Evolutionary conservation across 2,888 invertebrate genomes (phyloP).

Genomic region (Ectobius pallidus): DNA sequence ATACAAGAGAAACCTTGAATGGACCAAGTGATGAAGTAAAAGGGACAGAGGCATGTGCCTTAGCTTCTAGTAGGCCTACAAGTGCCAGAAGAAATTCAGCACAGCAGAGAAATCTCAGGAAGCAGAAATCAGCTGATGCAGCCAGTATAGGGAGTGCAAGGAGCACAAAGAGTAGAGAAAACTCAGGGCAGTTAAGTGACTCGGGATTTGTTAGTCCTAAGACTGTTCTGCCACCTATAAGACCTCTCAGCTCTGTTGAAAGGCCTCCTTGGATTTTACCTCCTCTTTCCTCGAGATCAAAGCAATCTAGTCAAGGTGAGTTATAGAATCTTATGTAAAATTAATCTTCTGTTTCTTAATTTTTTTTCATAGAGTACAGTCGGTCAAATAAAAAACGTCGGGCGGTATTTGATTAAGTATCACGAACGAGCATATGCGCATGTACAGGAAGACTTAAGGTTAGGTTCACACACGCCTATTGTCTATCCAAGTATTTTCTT

Average conservation of each 20-base stretch:
- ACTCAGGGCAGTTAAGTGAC: constrained; percentile 7
- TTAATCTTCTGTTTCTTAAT: too few relatives aligned
- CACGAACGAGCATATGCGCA: too few relatives aligned
- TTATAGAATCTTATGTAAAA: too few relatives aligned
- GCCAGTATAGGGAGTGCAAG: constrained; percentile 14
- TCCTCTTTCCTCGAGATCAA: neutral
- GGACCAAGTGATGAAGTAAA: neutral
- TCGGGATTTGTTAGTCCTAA: constrained; percentile 26
- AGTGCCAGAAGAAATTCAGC: neutral
- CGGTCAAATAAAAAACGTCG: too few relatives aligned
- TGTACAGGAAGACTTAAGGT: too few relatives aligned
- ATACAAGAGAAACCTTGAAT: too few relatives aligned
- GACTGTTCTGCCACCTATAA: constrained; percentile 8
- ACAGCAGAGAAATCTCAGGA: neutral
- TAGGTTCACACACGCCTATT: too few relatives aligned
- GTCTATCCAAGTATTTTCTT: too few relatives aligned
- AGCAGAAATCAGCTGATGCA: neutral
- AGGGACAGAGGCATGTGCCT: too few relatives aligned
- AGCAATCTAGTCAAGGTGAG: constrained; percentile 12
- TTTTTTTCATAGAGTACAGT: too few relatives aligned
- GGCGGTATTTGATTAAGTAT: too few relatives aligned
- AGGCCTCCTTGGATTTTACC: constrained; percentile 18
- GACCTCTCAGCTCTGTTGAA: neutral
- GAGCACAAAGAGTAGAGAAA: neutral
- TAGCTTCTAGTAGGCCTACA: neutral